Percentiles rank a stretch among this genome's conserved stretches.
Evolutionary conservation across 1,140 invertebrate genomes (phyloP).

Genomic region (Drosophila tani): DNA sequence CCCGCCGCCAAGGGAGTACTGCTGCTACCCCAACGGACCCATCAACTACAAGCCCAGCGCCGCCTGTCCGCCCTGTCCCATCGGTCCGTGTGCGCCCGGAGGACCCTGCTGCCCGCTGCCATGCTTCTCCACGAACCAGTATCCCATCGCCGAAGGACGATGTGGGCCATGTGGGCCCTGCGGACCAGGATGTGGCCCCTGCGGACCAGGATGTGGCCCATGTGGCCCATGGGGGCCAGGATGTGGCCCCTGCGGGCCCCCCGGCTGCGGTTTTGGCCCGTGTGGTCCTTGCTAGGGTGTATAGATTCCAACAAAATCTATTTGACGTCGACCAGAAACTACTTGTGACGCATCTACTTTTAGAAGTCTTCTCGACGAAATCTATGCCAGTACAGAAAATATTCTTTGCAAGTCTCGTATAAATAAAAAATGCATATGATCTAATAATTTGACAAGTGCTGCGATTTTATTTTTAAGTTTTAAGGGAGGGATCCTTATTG

Average conservation of each 20-base stretch:
- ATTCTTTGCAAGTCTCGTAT: constrained; percentile 30
- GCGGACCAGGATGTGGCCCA: constrained; percentile 47
- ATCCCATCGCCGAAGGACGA: constrained; percentile 70
- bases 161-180: constrained; percentile 61
- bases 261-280: constrained; percentile 35
- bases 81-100: constrained; percentile 66
- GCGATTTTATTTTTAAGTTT: not conserved
- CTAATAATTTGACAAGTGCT: not conserved
- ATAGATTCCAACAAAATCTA: not conserved
- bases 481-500: not conserved
- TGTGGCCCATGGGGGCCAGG: constrained; percentile 57
- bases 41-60: constrained; percentile 78
- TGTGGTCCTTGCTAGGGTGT: constrained; percentile 48
- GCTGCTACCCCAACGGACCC: constrained; percentile 79
- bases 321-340: not conserved
- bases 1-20: constrained; percentile 78
- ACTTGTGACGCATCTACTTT: constrained; percentile 5
- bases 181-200: constrained; percentile 52
- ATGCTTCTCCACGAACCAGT: constrained; percentile 72
- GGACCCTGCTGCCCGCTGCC: constrained; percentile 67
- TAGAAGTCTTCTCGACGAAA: constrained; percentile 12
- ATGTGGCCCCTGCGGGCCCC: constrained; percentile 61
- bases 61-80: constrained; percentile 76
- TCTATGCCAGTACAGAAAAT: constrained; percentile 6
- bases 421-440: constrained; percentile 46